Conservation (phyloP, 2,797 vertebrate genomes). For the Anomalospiza imberbis region DNA sequence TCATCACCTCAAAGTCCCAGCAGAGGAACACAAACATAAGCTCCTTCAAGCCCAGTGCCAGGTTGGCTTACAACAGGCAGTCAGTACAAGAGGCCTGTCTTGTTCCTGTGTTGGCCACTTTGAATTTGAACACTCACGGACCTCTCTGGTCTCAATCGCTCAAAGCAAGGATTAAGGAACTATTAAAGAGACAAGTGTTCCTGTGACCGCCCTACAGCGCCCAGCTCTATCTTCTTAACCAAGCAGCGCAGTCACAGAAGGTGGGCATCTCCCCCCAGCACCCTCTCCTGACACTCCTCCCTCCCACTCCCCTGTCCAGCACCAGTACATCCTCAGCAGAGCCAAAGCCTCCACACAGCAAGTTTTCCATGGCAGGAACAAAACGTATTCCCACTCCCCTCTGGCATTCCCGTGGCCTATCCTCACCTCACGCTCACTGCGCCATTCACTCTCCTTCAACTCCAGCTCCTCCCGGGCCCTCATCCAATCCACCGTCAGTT, state of each 20-base stretch:
- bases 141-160: background rate
- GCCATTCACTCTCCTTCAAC: conserved; percentile 80
- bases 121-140: background rate
- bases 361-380: background rate
- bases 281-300: background rate
- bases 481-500: conserved; percentile 85
- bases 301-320: background rate
- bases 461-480: conserved; percentile 80
- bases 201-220: background rate
- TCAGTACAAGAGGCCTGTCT: background rate
- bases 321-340: background rate
- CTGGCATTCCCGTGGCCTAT: accelerated
- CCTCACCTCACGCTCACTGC: conserved; percentile 79
- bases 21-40: background rate
- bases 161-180: background rate
- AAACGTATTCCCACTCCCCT: background rate
- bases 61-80: background rate
- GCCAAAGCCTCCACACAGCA: background rate
- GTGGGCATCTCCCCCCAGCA: background rate
- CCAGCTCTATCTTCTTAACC: background rate
- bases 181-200: background rate
- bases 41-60: background rate
- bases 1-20: background rate
- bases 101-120: background rate
- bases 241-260: background rate